Evolutionary conservation across 2,797 vertebrate species (phyloP).

Genomic region (Phrynocephalus vlangalii): DNA sequence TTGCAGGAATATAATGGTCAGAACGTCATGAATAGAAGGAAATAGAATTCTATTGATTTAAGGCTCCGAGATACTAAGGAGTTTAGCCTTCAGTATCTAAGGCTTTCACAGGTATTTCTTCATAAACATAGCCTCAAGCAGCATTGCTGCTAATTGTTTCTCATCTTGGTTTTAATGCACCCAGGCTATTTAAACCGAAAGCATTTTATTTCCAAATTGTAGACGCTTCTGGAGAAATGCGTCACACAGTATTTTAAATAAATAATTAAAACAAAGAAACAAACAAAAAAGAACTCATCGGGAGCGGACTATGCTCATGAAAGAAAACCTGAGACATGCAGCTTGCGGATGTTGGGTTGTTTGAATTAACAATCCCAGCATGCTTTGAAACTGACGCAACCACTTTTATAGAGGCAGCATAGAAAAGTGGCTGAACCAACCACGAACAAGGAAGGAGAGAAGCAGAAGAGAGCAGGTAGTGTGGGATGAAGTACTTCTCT

Average conservation of each 20-base stretch:
- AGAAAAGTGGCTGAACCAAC: constrained; percentile 89
- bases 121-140: constrained; percentile 86
- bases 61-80: constrained; percentile 93
- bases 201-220: constrained; percentile 53
- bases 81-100: constrained; percentile 90
- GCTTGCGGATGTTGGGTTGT: constrained; percentile 91
- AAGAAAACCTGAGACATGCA: constrained; percentile 90
- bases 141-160: constrained; percentile 64
- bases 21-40: constrained; percentile 87
- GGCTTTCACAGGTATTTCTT: constrained; percentile 88
- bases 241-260: constrained; percentile 52
- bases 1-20: constrained; percentile 84
- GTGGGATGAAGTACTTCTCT: constrained; percentile 85
- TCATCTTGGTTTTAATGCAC: constrained; percentile 40
- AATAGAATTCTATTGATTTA: constrained; percentile 83
- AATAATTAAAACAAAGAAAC: not conserved
- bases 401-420: constrained; percentile 80
- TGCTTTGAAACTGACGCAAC: constrained; percentile 86
- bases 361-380: constrained; percentile 84
- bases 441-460: constrained; percentile 83
- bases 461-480: constrained; percentile 84
- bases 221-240: constrained; percentile 28
- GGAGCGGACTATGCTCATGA: constrained; percentile 86
- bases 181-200: constrained; percentile 41
- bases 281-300: constrained; percentile 15